Evolutionary conservation across 2,888 invertebrate genomes (phyloP), one percentile per base, ranked within the genome.

Genomic region (Acronicta leporina): DNA sequence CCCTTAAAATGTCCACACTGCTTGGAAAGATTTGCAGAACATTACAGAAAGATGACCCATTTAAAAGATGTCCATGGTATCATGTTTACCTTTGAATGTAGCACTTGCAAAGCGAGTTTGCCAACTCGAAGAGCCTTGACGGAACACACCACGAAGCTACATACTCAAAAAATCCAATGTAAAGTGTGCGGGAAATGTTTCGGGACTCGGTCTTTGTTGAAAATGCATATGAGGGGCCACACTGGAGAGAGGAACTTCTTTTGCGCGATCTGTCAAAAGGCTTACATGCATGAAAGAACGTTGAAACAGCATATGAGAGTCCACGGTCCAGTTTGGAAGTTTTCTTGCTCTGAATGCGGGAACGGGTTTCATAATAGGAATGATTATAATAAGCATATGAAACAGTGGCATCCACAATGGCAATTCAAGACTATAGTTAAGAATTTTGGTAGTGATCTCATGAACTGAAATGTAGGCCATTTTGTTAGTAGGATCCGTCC

Each of bases 1-100:
- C 94, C 92, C 0, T 57, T 93, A 5, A 94, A 93, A 82, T 94
- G 94, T 61, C 90, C 94, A 0, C 93, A 92, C 58, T 94, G 94
- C 41, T 83, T 92, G 57, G 92, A 94, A 68, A 75, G 94, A 9
- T 94, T 94, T 49, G 82, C 93, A 0, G 93, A 93, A 63, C 93
- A 94, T 62, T 94, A 94, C 47, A 84, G 84, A 2, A 93, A 93
- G 59, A 93, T 94, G 93, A 91, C 90, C 2, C 94, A 94, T 64
- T 72, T 94, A 55, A 92, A 87, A 65, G 89, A 90, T 60, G 88
- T 82, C 0, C 94, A 94, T 53, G 93, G 92, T 0, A 93, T 94
- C 5, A 75, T 87, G 0, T 92, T 92, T 25, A 90, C 85, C 0
- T 94, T 93, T 41, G 92, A 92, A 47, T 94, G 94, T 60, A 85